A percentile compares a stretch with the other conserved stretches of the same genome.
phyloP scores from a whole-genome alignment of 2,888 invertebrate species.

The Dolichomitus sp. region DNA sequence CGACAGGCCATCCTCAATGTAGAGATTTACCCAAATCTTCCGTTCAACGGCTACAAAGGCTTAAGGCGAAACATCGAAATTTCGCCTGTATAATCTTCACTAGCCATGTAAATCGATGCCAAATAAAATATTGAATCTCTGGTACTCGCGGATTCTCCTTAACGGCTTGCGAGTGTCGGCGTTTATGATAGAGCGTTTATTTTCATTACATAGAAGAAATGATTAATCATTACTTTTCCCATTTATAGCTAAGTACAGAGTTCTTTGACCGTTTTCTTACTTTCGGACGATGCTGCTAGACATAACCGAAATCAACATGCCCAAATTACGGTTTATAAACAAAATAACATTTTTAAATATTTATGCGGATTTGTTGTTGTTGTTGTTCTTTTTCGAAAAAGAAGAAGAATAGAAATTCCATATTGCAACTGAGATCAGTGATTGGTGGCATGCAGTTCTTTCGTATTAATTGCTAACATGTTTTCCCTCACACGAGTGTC shows the following conservation, averaged over 20 bases:
- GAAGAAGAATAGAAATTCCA: background rate
- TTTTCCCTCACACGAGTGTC: background rate
- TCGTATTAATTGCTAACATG: conserved; percentile 2
- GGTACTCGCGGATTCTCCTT: background rate
- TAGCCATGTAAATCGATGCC: conserved; percentile 11
- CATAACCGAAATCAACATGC: background rate
- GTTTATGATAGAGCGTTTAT: too few species aligned
- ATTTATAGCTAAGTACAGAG: background rate
- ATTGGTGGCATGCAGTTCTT: conserved; percentile 11
- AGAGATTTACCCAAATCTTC: background rate
- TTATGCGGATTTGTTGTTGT: background rate
- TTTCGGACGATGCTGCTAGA: background rate
- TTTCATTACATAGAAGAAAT: background rate
- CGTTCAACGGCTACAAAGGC: background rate
- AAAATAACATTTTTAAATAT: background rate
- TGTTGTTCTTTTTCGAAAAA: background rate
- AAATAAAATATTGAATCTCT: conserved; percentile 17
- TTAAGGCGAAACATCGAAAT: background rate
- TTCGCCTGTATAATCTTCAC: background rate
- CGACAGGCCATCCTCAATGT: background rate
- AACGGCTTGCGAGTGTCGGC: too few species aligned
- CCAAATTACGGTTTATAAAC: background rate
- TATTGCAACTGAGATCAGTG: background rate
- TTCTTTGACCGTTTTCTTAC: too few species aligned
- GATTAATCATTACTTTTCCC: background rate